Evolutionary conservation across 2,113 vertebrate species (phyloP), one percentile per base, ranked within the genome.

Genomic region (Nettapus auritus): DNA sequence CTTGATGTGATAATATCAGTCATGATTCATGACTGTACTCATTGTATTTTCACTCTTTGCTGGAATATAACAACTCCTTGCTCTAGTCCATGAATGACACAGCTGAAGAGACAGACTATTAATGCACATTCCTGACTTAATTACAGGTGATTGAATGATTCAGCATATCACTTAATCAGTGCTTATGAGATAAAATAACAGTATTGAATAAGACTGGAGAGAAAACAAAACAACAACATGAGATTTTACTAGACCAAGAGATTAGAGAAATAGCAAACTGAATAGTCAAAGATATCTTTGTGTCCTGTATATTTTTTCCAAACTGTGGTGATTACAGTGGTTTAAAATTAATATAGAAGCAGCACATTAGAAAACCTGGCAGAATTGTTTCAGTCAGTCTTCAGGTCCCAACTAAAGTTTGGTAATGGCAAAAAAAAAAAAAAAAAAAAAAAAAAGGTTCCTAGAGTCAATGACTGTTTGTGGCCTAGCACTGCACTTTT

Each of bases 21-120:
- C 64, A 7, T 64, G 19, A 29, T 64, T 64, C 42, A 63, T 22
- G 75, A 6, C 17, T 3, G 1, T 34, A 34, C 11, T 81, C 10
- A 46, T 18, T 6, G 2, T 0, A 0, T 9, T 7, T 42, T 57
- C 33, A 67, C 14, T 5, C 26, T 75, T 75, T 70, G 23, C 59
- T 77, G 34, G 13, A 88, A 36, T 36, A 64, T 46, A 73, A 13
- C 8, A 73, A 13, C 7, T 31, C 4, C 23, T 66, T 91, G 44
- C 15, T 82, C 55, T 50, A 44, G 22, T 4, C 7, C 17, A 55
- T 63, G 25, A 38, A 34, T 13, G 8, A 23, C 60, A 69, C 77
- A 59, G 5, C 20, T 83, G 42, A 68, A 13, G 38, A 71, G 13
- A 23, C 4, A 42, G 28, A 9, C 4, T 68, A 31, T 59, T 64